Percentiles rank a stretch among this genome's conserved stretches.
These are phyloP conservation scores for Campylomormyrus numenius DNA, from an alignment of 2,113 vertebrate genomes.

Conservation along the genomic window DNA sequence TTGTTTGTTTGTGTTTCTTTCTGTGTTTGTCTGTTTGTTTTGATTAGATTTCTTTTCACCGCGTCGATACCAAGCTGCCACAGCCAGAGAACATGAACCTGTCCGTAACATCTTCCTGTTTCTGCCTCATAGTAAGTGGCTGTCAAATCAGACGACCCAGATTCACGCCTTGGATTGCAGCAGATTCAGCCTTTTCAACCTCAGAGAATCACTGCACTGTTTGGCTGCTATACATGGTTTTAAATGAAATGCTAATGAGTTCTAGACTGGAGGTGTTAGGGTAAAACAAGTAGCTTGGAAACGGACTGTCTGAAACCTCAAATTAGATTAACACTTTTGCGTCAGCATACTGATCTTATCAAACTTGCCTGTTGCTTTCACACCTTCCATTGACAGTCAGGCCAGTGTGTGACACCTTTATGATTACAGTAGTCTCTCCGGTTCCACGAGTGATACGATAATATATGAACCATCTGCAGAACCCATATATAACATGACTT, in stretches of 20 bases:
- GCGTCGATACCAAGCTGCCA: conserved; percentile 44
- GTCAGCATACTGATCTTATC: neutral
- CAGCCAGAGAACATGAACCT: conserved; percentile 45
- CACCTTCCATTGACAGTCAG: neutral
- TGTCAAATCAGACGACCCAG: conserved; percentile 34
- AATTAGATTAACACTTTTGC: neutral
- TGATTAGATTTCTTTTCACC: conserved; percentile 52
- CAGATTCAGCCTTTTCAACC: neutral
- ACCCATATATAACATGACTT: neutral
- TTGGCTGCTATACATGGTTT: neutral
- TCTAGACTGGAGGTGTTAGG: neutral
- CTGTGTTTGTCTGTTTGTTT: conserved; percentile 42
- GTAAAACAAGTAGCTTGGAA: neutral
- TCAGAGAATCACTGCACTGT: neutral
- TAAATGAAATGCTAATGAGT: neutral
- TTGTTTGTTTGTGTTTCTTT: conserved; percentile 36
- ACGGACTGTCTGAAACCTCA: neutral
- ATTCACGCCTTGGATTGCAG: conserved; percentile 6
- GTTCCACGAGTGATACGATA: neutral
- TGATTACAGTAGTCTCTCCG: neutral
- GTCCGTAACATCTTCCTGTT: conserved; percentile 47
- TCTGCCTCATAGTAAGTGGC: conserved; percentile 53
- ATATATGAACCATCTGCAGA: neutral
- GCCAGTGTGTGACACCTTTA: neutral
- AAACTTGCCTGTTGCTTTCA: neutral